Evolutionary conservation across 2,113 vertebrate genomes (phyloP).

Genomic region (Oriolus oriolus): DNA sequence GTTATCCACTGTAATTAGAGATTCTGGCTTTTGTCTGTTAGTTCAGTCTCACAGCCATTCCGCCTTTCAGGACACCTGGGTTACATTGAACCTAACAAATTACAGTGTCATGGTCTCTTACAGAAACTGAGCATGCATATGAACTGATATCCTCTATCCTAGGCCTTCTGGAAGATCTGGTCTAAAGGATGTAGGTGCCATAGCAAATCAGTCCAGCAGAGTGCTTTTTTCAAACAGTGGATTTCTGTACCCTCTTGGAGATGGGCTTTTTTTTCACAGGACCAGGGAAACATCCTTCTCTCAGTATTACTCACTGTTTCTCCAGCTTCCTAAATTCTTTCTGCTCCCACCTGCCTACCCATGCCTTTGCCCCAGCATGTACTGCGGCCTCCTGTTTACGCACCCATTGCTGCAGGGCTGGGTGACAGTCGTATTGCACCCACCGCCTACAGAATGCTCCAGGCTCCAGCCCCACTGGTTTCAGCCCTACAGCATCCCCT

Average conservation of each 20-base stretch:
- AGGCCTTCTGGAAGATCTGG: background rate
- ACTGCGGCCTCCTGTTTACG: accelerated
- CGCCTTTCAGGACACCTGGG: background rate
- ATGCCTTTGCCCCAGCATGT: accelerated
- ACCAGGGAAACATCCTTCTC: background rate
- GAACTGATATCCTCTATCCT: background rate
- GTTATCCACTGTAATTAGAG: background rate
- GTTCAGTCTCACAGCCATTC: background rate
- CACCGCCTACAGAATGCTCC: background rate
- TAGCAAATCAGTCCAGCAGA: background rate
- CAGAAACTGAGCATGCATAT: background rate
- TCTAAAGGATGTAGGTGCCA: background rate
- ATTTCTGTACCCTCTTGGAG: background rate
- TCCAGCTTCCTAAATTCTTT: background rate
- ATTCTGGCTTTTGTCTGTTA: background rate
- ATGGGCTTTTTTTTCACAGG: background rate
- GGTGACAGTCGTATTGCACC: background rate
- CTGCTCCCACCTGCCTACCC: background rate
- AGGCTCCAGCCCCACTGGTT: background rate
- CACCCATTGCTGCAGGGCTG: background rate
- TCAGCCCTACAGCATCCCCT: background rate
- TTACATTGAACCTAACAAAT: background rate
- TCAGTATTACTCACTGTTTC: background rate
- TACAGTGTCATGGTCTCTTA: background rate
- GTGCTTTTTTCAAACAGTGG: background rate